Evolutionary conservation across 2,113 vertebrate species (phyloP), one percentile per base, ranked within the genome.

Genomic region (Meles meles): DNA sequence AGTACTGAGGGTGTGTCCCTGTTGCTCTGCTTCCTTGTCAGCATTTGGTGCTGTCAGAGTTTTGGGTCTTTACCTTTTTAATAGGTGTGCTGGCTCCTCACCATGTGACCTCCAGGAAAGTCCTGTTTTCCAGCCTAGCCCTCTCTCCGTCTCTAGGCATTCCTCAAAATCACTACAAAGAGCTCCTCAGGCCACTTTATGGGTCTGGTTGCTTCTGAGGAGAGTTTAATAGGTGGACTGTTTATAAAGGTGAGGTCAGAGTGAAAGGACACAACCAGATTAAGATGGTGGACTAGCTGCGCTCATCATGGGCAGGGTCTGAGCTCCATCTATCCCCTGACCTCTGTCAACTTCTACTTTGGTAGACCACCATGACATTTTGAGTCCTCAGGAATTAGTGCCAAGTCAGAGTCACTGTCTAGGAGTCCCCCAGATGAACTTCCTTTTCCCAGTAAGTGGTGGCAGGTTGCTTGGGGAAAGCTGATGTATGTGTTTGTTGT

Each of bases 281-380:
- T 2, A 3, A 2, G 10, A 2, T 29, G 55, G 15, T 12, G n/a
- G 25, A 17, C 57, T 0, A 18, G 42, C 25, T 25, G 12, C 0
- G 9, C 12, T 31, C 7, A 27, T 25, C 42, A 4, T 21, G 55
- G 15, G 15, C 5, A 9, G 39, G 44, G 6, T 52, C 11, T 65
- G 71, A 37, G 11, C 6, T 52, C 59, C 29, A 0, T 25, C 49
- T 74, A 3, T 80, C 8, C 67, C 59, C 47, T 23, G 5, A n/a
- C 47, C 31, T 10, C n/a, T 29, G 25, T 25, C 29, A n/a, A 6
- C 18, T 90, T 31, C 27, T 21, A 23, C 42, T 39, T 57, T 34
- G 63, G 63, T 61, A 79, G 37, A 7, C 23, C 37, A 67, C 6
- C 17, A 47, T n/a, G 69, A 6, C 61, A 79, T 63, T 80, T 57